Evolutionary conservation across 2,797 vertebrate species (phyloP).

Genomic region (Gobio occitaniae): DNA sequence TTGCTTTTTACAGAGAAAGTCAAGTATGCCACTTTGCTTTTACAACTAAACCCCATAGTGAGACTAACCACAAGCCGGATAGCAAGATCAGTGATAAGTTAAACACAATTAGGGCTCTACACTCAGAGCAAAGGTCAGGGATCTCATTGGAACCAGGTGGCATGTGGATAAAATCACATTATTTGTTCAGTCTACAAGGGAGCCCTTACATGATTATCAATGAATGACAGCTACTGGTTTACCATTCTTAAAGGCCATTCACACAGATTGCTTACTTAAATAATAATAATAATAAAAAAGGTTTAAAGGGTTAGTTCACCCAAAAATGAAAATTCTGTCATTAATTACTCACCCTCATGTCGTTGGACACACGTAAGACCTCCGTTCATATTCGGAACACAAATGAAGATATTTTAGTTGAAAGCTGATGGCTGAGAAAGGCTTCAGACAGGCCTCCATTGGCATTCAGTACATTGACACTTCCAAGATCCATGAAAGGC

Average conservation of each 20-base stretch:
- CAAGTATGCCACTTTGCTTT: constrained; percentile 38
- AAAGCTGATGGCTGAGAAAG: too few species aligned
- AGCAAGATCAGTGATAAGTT: constrained; percentile 55
- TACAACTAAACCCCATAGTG: constrained; percentile 48
- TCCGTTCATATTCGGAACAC: too few species aligned
- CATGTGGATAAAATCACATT: constrained; percentile 40
- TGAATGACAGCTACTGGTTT: constrained; percentile 24
- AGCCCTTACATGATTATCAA: constrained; percentile 33
- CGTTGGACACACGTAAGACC: too few species aligned
- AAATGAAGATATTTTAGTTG: too few species aligned
- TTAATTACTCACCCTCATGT: too few species aligned
- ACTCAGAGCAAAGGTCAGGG: constrained; percentile 54
- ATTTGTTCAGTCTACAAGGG: constrained; percentile 31
- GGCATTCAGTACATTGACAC: too few species aligned
- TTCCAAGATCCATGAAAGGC: too few species aligned
- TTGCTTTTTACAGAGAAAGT: constrained; percentile 10
- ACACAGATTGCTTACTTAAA: constrained; percentile 19
- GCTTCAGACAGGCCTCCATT: too few species aligned
- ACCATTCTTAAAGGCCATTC: constrained; percentile 33
- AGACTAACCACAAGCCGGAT: constrained; percentile 47
- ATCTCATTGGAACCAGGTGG: constrained; percentile 61
- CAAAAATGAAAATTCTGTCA: too few species aligned
- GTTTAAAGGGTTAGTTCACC: too few species aligned
- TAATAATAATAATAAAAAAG: background rate
- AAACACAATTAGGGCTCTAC: constrained; percentile 53